These are phyloP conservation scores for Piprites chloris DNA, from an alignment of 2,113 vertebrate genomes.

Conservation along the genomic window DNA sequence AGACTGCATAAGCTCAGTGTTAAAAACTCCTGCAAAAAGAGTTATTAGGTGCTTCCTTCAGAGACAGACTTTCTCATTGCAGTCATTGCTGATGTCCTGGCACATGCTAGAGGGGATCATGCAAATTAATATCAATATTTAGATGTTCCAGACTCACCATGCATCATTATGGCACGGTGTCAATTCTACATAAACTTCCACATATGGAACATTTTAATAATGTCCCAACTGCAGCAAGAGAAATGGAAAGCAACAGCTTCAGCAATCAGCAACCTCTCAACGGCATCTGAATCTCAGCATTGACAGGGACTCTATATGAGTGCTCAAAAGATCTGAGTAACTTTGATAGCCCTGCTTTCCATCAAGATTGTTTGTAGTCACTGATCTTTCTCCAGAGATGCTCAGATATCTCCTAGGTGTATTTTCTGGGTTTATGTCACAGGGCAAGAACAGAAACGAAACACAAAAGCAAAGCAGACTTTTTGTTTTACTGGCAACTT, in stretches of 20 bases:
- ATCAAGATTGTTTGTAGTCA: neutral
- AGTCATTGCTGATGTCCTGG: constrained; percentile 35
- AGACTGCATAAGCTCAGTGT: neutral
- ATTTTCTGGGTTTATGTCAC: neutral
- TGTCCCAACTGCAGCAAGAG: neutral
- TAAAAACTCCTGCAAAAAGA: neutral
- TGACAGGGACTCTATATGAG: neutral
- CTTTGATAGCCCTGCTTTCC: neutral
- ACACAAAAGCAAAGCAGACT: neutral
- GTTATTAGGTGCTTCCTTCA: constrained; percentile 25
- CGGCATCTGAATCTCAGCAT: neutral
- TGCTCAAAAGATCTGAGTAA: neutral
- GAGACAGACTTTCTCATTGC: neutral
- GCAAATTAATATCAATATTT: neutral
- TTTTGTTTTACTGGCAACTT: neutral
- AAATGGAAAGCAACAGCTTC: neutral
- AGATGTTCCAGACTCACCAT: neutral
- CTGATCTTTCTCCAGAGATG: neutral
- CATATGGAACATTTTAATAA: constrained; percentile 22
- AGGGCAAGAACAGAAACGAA: neutral
- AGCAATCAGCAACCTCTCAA: neutral
- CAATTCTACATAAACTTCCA: constrained; percentile 9
- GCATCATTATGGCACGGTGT: neutral
- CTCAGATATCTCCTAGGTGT: neutral
- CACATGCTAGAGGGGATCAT: neutral